Evolutionary conservation across 1,140 invertebrate species (phyloP), one percentile per base, ranked within the genome.

Genomic region (Microplitis mediator): DNA sequence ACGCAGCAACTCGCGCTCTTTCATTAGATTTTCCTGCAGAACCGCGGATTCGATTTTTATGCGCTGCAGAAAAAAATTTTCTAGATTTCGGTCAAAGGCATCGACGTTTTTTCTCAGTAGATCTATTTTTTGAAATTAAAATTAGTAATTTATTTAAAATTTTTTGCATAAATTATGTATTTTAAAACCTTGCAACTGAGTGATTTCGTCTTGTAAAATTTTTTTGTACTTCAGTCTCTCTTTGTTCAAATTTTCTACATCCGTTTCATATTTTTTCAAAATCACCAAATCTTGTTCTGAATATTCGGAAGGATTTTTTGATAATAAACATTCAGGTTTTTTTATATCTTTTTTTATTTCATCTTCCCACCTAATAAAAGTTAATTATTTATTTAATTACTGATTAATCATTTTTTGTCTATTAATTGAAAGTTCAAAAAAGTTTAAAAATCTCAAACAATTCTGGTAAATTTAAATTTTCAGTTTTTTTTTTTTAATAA

Each of bases 331-430:
- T 39, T 88, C 83, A 0, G 92, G 92, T 78, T 87, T 87, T 0
- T 90, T 89, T 13, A 93, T 87, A 11, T 91, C 90, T 74, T 91
- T 92, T 80, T 91, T 91, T 35, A 93, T 88, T 80, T 92, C 89
- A 77, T 93, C 92, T 78, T 93, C 91, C 91, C 91, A 91, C 34
- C 84, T 85, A 50, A 39, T 85, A 50, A 39, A 60, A 60, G 35
- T 61, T 64, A 50, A 16, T 51, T 1, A 52, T 23, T 51, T 11
- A 69, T 64, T 69, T 56, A 69, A 63, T 63, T 71, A 16, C n/a
- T n/a, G n/a, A n/a, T n/a, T n/a, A n/a, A n/a, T n/a, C n/a, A n/a
- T n/a, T n/a, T n/a, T n/a, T n/a, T n/a, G n/a, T n/a, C n/a, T n/a
- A n/a, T n/a, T n/a, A n/a, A n/a, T n/a, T n/a, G n/a, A n/a, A n/a